These are phyloP conservation scores for Riparia riparia DNA, from an alignment of 2,113 vertebrate genomes.

Conservation along the genomic window DNA sequence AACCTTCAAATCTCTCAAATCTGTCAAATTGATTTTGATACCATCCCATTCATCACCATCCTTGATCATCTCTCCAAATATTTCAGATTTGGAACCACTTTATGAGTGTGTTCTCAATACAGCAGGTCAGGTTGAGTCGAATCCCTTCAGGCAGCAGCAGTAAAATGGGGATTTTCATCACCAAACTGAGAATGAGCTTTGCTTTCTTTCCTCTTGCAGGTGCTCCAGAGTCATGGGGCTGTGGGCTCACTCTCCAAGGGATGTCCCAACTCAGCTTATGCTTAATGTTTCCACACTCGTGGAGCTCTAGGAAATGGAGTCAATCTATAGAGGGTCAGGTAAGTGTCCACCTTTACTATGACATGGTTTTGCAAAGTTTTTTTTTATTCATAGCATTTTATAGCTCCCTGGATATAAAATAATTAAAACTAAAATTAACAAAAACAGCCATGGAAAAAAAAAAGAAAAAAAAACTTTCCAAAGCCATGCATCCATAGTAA, in stretches of 20 bases:
- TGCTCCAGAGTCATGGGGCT: slow-evolving; percentile 37
- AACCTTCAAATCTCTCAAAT: not conserved
- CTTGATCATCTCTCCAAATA: not conserved
- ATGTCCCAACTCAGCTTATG: slow-evolving; percentile 26
- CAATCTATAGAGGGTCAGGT: slow-evolving; percentile 67
- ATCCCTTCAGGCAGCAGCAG: not conserved
- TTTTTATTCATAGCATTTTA: slow-evolving; percentile 54
- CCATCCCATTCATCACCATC: not conserved
- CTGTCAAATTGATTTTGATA: not conserved
- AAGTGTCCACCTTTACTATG: slow-evolving; percentile 67
- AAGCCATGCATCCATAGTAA: slow-evolving; percentile 72
- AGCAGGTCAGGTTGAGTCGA: not conserved
- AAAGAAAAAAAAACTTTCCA: slow-evolving; percentile 64
- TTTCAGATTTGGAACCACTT: not conserved
- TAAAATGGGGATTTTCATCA: not conserved
- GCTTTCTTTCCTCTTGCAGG: slow-evolving; percentile 58
- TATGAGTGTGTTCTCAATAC: not conserved
- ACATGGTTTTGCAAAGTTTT: slow-evolving; percentile 75
- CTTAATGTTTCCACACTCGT: slow-evolving; percentile 22
- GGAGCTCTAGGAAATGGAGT: slow-evolving; percentile 42
- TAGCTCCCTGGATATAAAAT: slow-evolving; percentile 51
- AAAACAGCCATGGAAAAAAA: not conserved
- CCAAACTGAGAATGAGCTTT: not conserved
- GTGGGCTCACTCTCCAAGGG: slow-evolving; percentile 49
- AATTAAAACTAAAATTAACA: not conserved